phyloP scores from a whole-genome alignment of 2,113 vertebrate species.

The Elephas maximus region DNA sequence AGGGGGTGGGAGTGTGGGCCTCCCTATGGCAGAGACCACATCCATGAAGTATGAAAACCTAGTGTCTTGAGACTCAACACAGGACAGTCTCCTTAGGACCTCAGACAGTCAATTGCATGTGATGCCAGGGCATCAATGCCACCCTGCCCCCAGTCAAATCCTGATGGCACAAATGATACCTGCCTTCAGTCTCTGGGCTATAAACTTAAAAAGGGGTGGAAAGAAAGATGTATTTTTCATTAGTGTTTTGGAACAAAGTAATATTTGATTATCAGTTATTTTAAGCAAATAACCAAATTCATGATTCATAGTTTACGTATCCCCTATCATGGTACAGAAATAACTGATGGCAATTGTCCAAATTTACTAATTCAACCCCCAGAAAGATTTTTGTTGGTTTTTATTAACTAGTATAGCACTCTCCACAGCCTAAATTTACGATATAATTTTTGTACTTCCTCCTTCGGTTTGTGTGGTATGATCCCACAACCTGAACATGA shows the following conservation, averaged over 20 bases:
- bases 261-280: not conserved
- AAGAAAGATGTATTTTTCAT: not conserved
- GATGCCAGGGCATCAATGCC: accelerated
- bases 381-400: not conserved
- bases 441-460: not conserved
- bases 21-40: not conserved
- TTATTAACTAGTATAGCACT: not conserved
- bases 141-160: not conserved
- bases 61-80: not conserved
- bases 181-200: not conserved
- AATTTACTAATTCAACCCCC: not conserved
- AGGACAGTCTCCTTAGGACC: accelerated
- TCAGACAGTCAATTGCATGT: accelerated
- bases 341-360: not conserved
- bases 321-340: not conserved
- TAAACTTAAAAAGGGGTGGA: not conserved
- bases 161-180: not conserved
- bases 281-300: not conserved
- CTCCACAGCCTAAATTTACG: not conserved
- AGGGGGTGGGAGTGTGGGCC: accelerated
- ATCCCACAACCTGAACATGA: not conserved
- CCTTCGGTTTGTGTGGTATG: not conserved
- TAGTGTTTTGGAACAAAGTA: not conserved
- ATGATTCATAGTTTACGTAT: not conserved
- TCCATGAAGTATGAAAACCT: not conserved